Evolutionary conservation across 2,113 vertebrate genomes (phyloP).

Genomic region (Proterorhinus semilunaris): DNA sequence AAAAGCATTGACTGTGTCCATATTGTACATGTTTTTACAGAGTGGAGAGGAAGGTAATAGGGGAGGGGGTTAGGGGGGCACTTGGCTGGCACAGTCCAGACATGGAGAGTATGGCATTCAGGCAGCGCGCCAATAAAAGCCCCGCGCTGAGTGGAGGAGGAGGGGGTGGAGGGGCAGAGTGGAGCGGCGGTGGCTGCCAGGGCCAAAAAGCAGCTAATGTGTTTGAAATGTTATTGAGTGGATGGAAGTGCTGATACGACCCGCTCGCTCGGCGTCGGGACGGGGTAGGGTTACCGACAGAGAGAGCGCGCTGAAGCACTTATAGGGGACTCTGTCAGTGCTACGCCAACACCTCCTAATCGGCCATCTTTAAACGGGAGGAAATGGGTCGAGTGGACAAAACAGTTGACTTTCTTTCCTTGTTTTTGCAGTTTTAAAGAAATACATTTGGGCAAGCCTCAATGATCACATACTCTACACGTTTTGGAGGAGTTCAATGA

Average conservation of each 20-base stretch:
- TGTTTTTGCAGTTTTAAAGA: too few relatives aligned
- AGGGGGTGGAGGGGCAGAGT: slow-evolving; percentile 59
- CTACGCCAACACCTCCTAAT: not conserved
- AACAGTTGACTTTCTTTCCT: too few relatives aligned
- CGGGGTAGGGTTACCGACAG: slow-evolving; percentile 31
- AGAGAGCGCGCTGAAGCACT: slow-evolving; percentile 25
- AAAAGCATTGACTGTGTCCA: too few relatives aligned
- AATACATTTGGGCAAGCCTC: too few relatives aligned
- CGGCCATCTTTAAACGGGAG: not conserved
- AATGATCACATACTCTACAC: too few relatives aligned
- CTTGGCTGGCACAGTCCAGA: slow-evolving; percentile 65
- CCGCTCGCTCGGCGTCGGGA: not conserved
- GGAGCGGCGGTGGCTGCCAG: slow-evolving; percentile 11
- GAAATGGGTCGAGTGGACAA: not conserved
- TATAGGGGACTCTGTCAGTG: not conserved
- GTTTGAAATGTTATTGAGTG: slow-evolving; percentile 53
- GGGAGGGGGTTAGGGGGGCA: slow-evolving; percentile 37
- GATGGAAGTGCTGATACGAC: not conserved
- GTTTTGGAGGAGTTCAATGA: too few relatives aligned
- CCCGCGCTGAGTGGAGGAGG: slow-evolving; percentile 61
- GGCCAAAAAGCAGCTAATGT: slow-evolving; percentile 68
- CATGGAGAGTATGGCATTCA: slow-evolving; percentile 61
- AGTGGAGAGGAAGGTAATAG: slow-evolving; percentile 13
- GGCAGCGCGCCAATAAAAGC: slow-evolving; percentile 71
- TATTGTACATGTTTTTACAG: too few relatives aligned